Base-by-base conservation (phyloP, 2,113 vertebrate species). In the Raphicerus campestris region DNA sequence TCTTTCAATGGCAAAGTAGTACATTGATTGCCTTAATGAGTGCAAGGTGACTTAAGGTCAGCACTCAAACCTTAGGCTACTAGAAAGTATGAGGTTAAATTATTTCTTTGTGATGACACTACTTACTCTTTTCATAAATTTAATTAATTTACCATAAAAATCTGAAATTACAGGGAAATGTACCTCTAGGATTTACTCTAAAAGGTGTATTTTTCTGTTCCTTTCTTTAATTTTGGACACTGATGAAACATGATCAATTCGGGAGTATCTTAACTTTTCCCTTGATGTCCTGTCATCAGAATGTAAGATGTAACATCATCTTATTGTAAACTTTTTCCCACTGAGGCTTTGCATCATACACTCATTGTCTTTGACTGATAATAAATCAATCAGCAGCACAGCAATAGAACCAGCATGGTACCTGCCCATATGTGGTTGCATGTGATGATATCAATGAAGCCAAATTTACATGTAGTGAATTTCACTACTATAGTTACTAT, bases 321-420 rank as follows among this genome's bases (percentile, higher is more conserved):
- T 35, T 93, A 93, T 73, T 63, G 35, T 42, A 86, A 56, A 86
- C 35, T 93, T 90, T 92, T 92, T 35, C 7, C 7, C 19, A 35
- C 22, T 82, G n/a, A 75, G 9, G 4, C 75, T 94, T 88, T 87
- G 30, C 39, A 55, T 83, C 73, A 87, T 42, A 58, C 13, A 92
- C 22, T 63, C 78, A 53, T 73, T 70, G 17, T 45, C n/a, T 95
- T 86, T 95, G 39, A 93, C 6, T 73, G 35, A 83, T 73, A 78
- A 70, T 85, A 49, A 96, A n/a, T 94, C 88, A 95, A 35, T 92
- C 61, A 96, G 58, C 80, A 16, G 2, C 14, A 26, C 81, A 97
- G 20, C 15, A 61, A 58, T 78, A 75, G 49, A 84, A 92, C 28
- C 26, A 90, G 32, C 35, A 15, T 63, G 10, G 42, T 93, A 3